Evolutionary conservation across 2,888 invertebrate species (phyloP), one percentile per base, ranked within the genome.

Genomic region (Halictus quadricinctus): DNA sequence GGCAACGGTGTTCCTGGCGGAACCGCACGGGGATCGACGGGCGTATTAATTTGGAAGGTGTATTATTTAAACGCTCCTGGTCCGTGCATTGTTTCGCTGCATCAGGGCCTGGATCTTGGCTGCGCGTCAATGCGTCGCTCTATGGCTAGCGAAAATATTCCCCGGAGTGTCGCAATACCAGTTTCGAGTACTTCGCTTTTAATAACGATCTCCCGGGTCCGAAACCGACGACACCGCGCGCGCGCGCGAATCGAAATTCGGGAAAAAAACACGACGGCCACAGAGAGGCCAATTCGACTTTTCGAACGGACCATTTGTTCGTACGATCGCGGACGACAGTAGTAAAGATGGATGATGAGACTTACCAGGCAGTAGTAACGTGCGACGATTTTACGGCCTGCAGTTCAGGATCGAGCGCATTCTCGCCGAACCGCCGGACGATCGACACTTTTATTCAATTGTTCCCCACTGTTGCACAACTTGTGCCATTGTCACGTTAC

Each of bases 101-200:
- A 79, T 50, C 72, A 73, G 72, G 46, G 54, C 36, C 54, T 79
- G 75, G 46, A 77, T 87, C 80, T 88, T 88, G 87, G 84, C 88
- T 58, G 66, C 50, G 83, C 72, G 79, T 88, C 88, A 87, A 88
- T 88, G 76, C 76, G 50, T 76, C 69, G 83, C 78, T 83, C 58
- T 74, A 72, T 54, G 54, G 64, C 70, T 81, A 74, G 46, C 80
- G 58, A 78, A 79, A 79, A 83, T 88, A 83, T 84, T 87, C 79
- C 46, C 46, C 25, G 12, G 78, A 81, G 80, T 80, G 81, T 83
- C 84, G 80, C 74, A 87, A 87, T 85, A 72, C 72, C 84, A 69
- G 81, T 81, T 60, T 72, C 80, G 36, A 72, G 73, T 83, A 79
- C 78, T 83, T 80, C 29, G 83, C 86, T 85, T 85, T 85, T 87